These are phyloP conservation scores for Rhagonycha fulva DNA, from an alignment of 2,888 invertebrate genomes.

Conservation along the genomic window DNA sequence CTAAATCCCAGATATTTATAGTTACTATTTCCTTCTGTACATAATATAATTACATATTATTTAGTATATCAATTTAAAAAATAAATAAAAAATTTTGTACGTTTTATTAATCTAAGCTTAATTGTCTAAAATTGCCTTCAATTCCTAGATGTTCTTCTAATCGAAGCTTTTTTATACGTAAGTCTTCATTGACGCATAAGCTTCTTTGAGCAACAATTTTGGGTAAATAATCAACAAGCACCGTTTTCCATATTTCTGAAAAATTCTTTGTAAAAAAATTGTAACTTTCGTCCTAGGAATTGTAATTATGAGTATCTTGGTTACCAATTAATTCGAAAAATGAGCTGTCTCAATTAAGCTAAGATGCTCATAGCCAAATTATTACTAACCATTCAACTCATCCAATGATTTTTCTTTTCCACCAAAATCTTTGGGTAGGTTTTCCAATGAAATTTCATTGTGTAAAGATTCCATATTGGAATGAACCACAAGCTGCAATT, in stretches of 20 bases:
- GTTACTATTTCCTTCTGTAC: no score
- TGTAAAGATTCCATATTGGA: constrained; percentile 3
- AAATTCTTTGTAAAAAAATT: neutral
- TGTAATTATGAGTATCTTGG: neutral
- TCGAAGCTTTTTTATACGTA: constrained; percentile 32
- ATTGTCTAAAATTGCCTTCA: constrained; percentile 42
- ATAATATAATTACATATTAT: no score
- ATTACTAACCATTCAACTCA: constrained; percentile 2
- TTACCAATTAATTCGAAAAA: no score
- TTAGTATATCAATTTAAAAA: no score
- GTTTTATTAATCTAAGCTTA: constrained; percentile 37
- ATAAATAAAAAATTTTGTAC: no score
- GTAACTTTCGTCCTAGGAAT: neutral
- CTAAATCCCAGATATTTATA: no score
- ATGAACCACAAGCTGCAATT: constrained; percentile 7
- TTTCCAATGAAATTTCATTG: neutral
- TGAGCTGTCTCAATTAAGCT: no score
- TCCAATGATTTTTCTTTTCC: constrained; percentile 11
- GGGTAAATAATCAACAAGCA: constrained; percentile 33
- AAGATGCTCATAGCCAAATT: no score
- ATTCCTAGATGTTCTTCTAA: constrained; percentile 42
- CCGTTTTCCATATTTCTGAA: constrained; percentile 35
- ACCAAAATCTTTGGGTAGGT: constrained; percentile 11
- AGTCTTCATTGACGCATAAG: constrained; percentile 33
- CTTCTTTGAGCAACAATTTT: constrained; percentile 16